Conservation (phyloP, 2,113 vertebrate genomes). For the Kobus ellipsiprymnus region DNA sequence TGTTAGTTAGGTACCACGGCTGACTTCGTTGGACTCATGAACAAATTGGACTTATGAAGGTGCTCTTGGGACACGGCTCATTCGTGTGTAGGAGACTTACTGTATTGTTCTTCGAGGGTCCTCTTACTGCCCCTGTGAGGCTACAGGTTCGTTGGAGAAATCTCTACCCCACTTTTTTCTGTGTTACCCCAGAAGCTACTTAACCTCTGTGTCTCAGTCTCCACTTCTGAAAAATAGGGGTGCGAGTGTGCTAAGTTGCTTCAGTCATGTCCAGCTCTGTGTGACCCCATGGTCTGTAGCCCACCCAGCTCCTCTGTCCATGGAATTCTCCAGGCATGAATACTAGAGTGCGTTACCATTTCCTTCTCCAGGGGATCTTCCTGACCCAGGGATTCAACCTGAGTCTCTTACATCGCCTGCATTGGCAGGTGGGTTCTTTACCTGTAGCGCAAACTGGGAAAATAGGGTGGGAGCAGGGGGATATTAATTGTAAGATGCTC, state of each 20-base stretch:
- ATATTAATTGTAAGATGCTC: accelerated
- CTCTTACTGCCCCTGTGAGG: not conserved
- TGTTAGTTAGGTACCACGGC: not conserved
- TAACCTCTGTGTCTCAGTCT: not conserved
- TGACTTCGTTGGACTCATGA: not conserved
- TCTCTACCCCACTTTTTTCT: not conserved
- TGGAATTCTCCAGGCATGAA: not conserved
- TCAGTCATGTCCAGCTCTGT: not conserved
- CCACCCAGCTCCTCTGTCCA: not conserved
- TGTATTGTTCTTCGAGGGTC: accelerated
- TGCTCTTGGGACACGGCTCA: not conserved
- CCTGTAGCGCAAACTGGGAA: not conserved
- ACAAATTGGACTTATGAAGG: not conserved
- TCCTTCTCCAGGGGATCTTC: not conserved
- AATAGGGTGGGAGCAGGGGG: not conserved
- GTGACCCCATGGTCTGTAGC: not conserved
- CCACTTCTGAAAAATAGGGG: not conserved
- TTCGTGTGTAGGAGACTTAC: not conserved
- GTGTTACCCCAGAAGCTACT: not conserved
- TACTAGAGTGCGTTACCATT: not conserved
- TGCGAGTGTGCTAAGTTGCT: not conserved
- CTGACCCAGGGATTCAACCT: not conserved
- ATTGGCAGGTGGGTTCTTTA: not conserved
- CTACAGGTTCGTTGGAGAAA: accelerated
- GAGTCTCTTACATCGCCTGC: not conserved